Percentiles rank a stretch among this genome's conserved stretches.
Conservation (phyloP, 1,140 invertebrate species). For the Acromyrmex charruanus region DNA sequence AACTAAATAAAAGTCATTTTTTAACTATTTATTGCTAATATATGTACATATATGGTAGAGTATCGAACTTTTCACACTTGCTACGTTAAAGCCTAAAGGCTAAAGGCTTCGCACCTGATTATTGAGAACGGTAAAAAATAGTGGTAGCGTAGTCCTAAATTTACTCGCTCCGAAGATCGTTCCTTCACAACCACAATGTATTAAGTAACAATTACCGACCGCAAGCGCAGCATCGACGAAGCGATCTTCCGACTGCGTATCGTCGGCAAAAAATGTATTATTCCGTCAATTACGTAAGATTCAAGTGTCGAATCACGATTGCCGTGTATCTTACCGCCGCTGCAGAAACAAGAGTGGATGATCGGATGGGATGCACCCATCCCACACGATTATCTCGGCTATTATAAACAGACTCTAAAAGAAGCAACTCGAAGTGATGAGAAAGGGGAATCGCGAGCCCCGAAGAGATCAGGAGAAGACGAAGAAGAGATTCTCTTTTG, state of each 20-base stretch:
- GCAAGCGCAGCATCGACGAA: conserved; percentile 8
- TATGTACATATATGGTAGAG: background rate
- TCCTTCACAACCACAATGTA: conserved; percentile 46
- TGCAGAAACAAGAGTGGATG: conserved; percentile 40
- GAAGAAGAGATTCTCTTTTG: conserved; percentile 56
- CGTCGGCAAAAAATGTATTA: conserved; percentile 46
- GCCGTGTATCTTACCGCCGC: conserved; percentile 30
- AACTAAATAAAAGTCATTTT: background rate
- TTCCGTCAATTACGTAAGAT: conserved; percentile 54
- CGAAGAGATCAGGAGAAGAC: conserved; percentile 63
- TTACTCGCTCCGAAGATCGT: conserved; percentile 22
- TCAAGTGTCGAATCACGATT: conserved; percentile 51
- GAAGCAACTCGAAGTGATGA: conserved; percentile 59
- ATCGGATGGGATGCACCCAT: conserved; percentile 38
- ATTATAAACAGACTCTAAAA: conserved; percentile 60
- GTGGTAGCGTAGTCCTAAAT: conserved; percentile 37
- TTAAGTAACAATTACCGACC: conserved; percentile 62
- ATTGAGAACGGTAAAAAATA: conserved; percentile 46
- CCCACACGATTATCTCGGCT: conserved; percentile 52
- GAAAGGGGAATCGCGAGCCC: conserved; percentile 53
- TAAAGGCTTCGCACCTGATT: conserved; percentile 50
- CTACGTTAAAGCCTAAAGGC: conserved; percentile 8
- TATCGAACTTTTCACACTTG: conserved; percentile 1
- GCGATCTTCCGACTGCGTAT: conserved; percentile 13
- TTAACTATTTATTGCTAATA: background rate